These are phyloP conservation scores for Chesias legatella DNA, from an alignment of 2,888 invertebrate genomes.

Conservation along the genomic window DNA sequence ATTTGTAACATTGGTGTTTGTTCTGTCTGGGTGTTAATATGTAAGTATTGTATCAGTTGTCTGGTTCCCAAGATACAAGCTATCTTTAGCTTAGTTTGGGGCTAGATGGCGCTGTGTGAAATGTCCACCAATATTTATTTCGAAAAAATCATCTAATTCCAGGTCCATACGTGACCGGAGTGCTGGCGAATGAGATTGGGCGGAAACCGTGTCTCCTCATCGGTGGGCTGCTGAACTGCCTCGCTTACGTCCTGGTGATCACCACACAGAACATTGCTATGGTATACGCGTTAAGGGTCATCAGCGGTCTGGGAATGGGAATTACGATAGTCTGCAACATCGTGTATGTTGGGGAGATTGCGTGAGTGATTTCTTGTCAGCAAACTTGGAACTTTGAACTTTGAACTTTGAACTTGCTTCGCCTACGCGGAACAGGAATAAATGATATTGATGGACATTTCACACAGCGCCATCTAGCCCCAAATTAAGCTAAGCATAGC, in stretches of 20 bases:
- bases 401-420: too few species aligned
- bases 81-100: too few species aligned
- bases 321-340: constrained; percentile 32
- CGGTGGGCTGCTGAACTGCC: constrained; percentile 26
- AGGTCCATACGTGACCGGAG: constrained; percentile 44
- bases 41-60: too few species aligned
- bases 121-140: too few species aligned
- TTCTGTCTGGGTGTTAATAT: too few species aligned
- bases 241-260: constrained; percentile 32
- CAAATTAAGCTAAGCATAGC: too few species aligned
- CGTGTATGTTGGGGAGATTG: constrained; percentile 44
- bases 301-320: constrained; percentile 32
- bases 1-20: too few species aligned
- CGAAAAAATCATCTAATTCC: constrained; percentile 18
- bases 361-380: constrained; percentile 33
- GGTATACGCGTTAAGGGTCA: constrained; percentile 34
- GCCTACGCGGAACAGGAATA: too few species aligned
- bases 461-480: too few species aligned
- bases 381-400: not conserved
- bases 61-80: too few species aligned
- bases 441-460: too few species aligned
- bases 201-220: constrained; percentile 42
- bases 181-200: constrained; percentile 40
- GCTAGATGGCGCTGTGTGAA: too few species aligned
- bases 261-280: constrained; percentile 31